A percentile compares a stretch with the other conserved stretches of the same genome.
phyloP scores from a whole-genome alignment of 1,140 invertebrate genomes.

The Planococcus citri region DNA sequence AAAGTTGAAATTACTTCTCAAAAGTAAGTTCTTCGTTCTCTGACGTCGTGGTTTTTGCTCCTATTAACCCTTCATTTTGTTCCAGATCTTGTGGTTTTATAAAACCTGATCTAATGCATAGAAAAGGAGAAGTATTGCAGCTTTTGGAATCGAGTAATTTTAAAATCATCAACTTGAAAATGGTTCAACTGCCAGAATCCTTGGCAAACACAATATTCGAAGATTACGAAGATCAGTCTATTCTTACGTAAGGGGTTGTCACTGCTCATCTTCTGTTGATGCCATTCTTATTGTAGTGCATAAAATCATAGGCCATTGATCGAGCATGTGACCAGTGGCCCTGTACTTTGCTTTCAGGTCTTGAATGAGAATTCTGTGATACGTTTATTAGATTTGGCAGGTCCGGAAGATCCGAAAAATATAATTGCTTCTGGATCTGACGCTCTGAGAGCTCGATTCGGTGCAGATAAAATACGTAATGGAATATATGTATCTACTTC shows the following conservation, averaged over 20 bases:
- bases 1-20: slow-evolving; percentile 44
- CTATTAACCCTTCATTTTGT: slow-evolving; percentile 25
- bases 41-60: neutral
- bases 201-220: slow-evolving; percentile 48
- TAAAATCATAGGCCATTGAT: slow-evolving; percentile 37
- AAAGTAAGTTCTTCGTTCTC: slow-evolving; percentile 38
- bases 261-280: neutral
- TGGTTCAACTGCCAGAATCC: slow-evolving; percentile 46
- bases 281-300: neutral
- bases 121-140: slow-evolving; percentile 60
- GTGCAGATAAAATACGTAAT: slow-evolving; percentile 54
- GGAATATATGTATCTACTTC: slow-evolving; percentile 51
- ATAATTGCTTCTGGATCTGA: slow-evolving; percentile 44
- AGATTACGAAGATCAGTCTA: slow-evolving; percentile 38
- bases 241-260: slow-evolving; percentile 3
- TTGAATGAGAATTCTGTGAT: slow-evolving; percentile 56
- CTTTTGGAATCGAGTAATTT: slow-evolving; percentile 50
- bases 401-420: slow-evolving; percentile 49
- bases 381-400: slow-evolving; percentile 47
- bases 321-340: slow-evolving; percentile 53
- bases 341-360: slow-evolving; percentile 58
- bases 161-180: slow-evolving; percentile 57
- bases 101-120: slow-evolving; percentile 53
- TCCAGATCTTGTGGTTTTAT: slow-evolving; percentile 62
- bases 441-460: slow-evolving; percentile 56